Evolutionary conservation across 1,140 invertebrate genomes (phyloP).

Genomic region (Orchesella cincta): DNA sequence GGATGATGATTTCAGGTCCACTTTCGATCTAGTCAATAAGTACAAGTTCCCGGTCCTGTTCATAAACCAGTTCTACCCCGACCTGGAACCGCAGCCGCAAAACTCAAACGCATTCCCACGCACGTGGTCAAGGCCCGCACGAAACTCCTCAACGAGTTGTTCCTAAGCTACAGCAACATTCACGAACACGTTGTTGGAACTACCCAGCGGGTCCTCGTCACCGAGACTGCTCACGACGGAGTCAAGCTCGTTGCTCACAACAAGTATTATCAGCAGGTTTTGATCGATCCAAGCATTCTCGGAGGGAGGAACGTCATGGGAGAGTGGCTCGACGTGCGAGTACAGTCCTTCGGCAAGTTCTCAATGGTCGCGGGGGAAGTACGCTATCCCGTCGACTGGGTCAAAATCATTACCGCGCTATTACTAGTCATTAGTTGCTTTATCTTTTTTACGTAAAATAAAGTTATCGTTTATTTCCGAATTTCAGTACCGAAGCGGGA

Average conservation of each 20-base stretch:
- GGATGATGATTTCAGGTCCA: slow-evolving; percentile 85
- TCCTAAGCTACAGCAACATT: slow-evolving; percentile 88
- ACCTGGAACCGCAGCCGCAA: slow-evolving; percentile 91
- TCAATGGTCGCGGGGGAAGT: background rate
- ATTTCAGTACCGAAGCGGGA: too few relatives aligned
- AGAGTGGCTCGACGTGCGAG: background rate
- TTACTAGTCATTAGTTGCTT: background rate
- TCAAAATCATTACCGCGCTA: background rate
- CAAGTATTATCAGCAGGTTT: slow-evolving; percentile 90
- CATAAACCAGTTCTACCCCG: slow-evolving; percentile 98
- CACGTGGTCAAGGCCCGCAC: slow-evolving; percentile 88
- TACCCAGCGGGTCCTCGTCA: slow-evolving; percentile 34
- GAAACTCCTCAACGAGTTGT: slow-evolving; percentile 83
- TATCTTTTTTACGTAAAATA: background rate
- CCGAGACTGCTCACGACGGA: slow-evolving; percentile 78
- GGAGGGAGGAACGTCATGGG: background rate
- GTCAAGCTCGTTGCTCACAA: slow-evolving; percentile 92
- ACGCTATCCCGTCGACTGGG: too few relatives aligned
- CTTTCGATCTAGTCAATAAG: slow-evolving; percentile 77
- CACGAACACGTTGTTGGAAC: slow-evolving; percentile 70
- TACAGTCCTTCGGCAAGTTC: background rate
- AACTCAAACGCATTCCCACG: slow-evolving; percentile 77
- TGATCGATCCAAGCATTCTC: background rate
- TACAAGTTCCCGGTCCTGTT: slow-evolving; percentile 93
- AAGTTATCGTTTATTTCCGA: too few relatives aligned